Evolutionary conservation across 1,140 invertebrate species (phyloP), one percentile per base, ranked within the genome.

Genomic region (Leptopilina clavipes): DNA sequence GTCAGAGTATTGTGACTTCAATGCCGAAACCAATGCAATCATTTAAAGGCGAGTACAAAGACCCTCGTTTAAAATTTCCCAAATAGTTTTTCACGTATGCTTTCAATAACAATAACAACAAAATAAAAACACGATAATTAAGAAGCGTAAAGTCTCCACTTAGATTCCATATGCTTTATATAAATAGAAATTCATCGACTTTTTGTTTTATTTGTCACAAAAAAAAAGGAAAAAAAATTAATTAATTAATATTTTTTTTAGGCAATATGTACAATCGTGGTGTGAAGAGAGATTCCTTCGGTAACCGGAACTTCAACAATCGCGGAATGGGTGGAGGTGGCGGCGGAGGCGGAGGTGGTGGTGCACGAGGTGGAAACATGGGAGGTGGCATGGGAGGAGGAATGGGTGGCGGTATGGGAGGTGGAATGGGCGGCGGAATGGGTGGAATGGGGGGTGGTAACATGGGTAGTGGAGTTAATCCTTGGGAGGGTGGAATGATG

Each of bases 401-500:
- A 73, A 84, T 48, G 82, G 83, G 80, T 74, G 85, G 86, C 76
- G 85, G 84, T 65, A 79, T 80, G 84, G 86, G 79, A 31, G 80
- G 76, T 45, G 80, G 76, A 44, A 85, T 86, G 79, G 82, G 85
- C 19, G 81, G 81, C 14, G 77, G 83, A 8, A 83, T 86, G 77
- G 83, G 81, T 3, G 81, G 81, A 17, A 80, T 86, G 12, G 80
- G 81, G 3, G 81, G 79, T 10, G 59, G 59, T 7, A 75, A 75
- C n/a, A 70, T 70, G 40, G 79, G 82, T 8, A 78, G 86, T 1
- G 88, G 88, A 11, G 86, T 91, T 70, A 91, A 89, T 79, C 91
- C 91, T 14, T 91, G 91, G 91, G 90, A 91, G 82, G 85, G 89
- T 22, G 91, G 91, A 22, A 86, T 91, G 75, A 91, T 91, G 88